These are phyloP conservation scores for Desmophyllum pertusum DNA, from an alignment of 92 coral and sea anemone species.

Conservation along the genomic window DNA sequence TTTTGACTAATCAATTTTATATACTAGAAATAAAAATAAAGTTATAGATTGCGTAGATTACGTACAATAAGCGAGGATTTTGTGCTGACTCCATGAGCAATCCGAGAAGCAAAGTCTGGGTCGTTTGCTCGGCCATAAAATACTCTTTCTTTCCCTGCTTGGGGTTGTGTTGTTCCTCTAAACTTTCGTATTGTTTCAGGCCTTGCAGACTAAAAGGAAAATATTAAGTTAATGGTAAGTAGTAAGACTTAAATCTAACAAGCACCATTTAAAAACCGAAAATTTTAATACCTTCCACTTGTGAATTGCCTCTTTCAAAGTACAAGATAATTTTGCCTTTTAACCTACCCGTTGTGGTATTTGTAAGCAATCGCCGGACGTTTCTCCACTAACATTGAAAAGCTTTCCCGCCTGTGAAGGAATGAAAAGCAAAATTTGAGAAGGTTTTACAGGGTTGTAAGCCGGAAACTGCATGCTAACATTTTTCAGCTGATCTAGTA, in stretches of 20 bases:
- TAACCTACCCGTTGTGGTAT: slow-evolving; percentile 74
- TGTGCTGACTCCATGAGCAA: slow-evolving; percentile 92
- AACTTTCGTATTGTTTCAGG: slow-evolving; percentile 84
- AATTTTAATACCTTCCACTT: no score
- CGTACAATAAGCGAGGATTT: slow-evolving; percentile 94
- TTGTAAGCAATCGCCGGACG: slow-evolving; percentile 81
- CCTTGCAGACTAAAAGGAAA: slow-evolving; percentile 62
- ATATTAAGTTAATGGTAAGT: background rate
- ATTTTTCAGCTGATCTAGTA: no score
- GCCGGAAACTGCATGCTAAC: no score
- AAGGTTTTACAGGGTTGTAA: no score
- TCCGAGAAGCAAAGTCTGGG: slow-evolving; percentile 74
- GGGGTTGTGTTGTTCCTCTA: slow-evolving; percentile 81
- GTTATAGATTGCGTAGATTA: background rate
- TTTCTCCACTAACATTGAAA: slow-evolving; percentile 75
- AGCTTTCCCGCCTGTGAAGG: slow-evolving; percentile 90
- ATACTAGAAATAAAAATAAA: background rate
- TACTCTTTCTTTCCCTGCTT: slow-evolving; percentile 78
- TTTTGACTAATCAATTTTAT: background rate
- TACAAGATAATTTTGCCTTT: background rate
- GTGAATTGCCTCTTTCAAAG: no score
- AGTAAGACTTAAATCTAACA: no score
- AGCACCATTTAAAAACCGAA: no score
- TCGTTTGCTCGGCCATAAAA: slow-evolving; percentile 98
- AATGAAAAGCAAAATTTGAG: background rate